Percentiles rank a stretch among this genome's conserved stretches.
Evolutionary conservation across 2,113 vertebrate species (phyloP).

Genomic region (Thinocorus orbignyianus): DNA sequence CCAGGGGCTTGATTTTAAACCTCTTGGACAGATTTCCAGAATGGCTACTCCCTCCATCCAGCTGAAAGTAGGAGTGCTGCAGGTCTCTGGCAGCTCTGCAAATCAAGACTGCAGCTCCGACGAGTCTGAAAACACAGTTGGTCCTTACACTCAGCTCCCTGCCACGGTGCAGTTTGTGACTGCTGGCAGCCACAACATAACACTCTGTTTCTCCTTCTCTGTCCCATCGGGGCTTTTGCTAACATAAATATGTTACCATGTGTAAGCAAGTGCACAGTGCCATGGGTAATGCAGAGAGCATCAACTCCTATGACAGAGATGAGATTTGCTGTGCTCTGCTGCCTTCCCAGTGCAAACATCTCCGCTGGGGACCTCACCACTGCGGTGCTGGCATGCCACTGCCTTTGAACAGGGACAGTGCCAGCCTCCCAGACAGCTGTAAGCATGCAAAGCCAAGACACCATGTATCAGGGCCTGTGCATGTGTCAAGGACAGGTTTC

Average conservation of each 20-base stretch:
- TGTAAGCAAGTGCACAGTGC: neutral
- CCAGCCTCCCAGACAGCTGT: neutral
- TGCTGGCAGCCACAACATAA: conserved; percentile 30
- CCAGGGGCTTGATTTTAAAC: neutral
- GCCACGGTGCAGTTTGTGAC: neutral
- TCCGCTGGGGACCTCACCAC: neutral
- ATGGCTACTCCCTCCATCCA: neutral
- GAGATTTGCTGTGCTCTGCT: neutral
- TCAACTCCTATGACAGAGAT: neutral
- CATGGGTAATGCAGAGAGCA: neutral
- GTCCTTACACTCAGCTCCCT: neutral
- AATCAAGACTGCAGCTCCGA: neutral
- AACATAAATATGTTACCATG: neutral
- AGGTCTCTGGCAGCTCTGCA: conserved; percentile 40
- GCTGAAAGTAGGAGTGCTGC: neutral
- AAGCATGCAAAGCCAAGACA: neutral
- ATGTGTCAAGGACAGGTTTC: conserved; percentile 47
- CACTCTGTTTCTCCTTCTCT: neutral
- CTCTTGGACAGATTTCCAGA: neutral
- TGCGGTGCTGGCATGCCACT: neutral
- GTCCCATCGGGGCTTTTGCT: neutral
- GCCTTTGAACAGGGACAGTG: neutral
- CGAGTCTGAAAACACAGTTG: conserved; percentile 1
- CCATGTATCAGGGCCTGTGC: neutral
- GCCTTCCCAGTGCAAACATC: neutral